Conservation (phyloP, 2,888 invertebrate species). For the Zootermopsis nevadensis region DNA sequence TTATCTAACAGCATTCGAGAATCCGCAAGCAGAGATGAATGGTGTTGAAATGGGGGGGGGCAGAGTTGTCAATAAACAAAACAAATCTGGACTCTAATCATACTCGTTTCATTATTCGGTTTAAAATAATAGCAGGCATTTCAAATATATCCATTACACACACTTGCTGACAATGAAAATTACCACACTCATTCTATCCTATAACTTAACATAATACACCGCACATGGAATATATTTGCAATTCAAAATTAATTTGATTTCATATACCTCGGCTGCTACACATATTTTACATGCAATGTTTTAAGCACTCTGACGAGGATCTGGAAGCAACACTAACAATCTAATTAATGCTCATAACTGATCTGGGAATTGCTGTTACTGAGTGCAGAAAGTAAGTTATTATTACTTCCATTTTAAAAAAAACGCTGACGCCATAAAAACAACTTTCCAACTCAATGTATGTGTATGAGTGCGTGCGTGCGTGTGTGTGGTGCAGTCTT, state of each 20-base stretch:
- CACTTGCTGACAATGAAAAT: conserved; percentile 14
- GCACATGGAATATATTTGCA: conserved; percentile 24
- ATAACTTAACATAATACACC: conserved; percentile 24
- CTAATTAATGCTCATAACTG: no score
- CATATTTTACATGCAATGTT: no score
- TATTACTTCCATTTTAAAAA: no score
- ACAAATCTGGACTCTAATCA: neutral
- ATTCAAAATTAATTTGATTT: neutral
- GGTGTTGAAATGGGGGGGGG: conserved; percentile 17
- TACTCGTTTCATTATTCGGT: conserved; percentile 4
- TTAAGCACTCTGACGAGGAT: no score
- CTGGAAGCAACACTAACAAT: no score
- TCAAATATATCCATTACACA: conserved; percentile 27
- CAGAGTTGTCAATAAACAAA: neutral
- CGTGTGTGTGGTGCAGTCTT: no score
- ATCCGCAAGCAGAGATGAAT: conserved; percentile 3
- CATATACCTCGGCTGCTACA: no score
- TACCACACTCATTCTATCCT: neutral
- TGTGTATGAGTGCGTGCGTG: no score
- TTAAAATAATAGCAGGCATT: conserved; percentile 12
- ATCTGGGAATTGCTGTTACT: no score
- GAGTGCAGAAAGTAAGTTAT: no score
- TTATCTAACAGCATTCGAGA: conserved; percentile 14
- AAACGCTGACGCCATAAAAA: no score
- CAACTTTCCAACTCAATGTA: no score